Percentiles rank a stretch among this genome's conserved stretches.
These are phyloP conservation scores for Saguinus imperator DNA, from an alignment of 2,113 vertebrate genomes.

Conservation along the genomic window DNA sequence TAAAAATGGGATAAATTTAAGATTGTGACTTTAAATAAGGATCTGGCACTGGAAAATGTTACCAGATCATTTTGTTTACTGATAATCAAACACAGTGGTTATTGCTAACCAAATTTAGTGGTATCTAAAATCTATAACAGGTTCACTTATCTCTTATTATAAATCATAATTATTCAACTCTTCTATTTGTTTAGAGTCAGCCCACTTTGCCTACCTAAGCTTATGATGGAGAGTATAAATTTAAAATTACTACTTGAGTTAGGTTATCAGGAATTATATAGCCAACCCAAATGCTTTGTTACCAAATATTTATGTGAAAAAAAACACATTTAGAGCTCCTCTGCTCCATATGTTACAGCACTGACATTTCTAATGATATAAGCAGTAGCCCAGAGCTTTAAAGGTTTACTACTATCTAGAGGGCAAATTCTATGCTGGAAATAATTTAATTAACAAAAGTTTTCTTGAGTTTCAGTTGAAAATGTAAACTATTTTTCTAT, in stretches of 20 bases:
- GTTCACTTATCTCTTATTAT: not conserved
- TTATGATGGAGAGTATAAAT: not conserved
- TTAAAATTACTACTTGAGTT: not conserved
- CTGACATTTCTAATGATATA: conserved; percentile 56
- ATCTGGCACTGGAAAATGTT: not conserved
- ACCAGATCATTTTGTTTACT: not conserved
- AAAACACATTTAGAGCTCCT: not conserved
- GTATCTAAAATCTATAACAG: not conserved
- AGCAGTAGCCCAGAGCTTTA: not conserved
- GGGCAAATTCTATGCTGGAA: not conserved
- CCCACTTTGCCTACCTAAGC: not conserved
- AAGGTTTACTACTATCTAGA: not conserved
- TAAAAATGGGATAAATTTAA: not conserved
- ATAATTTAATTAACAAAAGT: conserved; percentile 53
- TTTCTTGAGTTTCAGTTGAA: conserved; percentile 20
- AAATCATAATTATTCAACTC: not conserved
- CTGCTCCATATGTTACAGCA: conserved; percentile 46
- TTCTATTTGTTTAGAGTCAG: not conserved
- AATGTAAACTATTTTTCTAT: conserved; percentile 24
- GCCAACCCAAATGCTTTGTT: not conserved
- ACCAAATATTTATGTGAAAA: conserved; percentile 55
- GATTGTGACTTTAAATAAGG: not conserved
- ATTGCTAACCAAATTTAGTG: not conserved
- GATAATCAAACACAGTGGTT: not conserved
- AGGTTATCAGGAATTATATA: conserved; percentile 24